Evolutionary conservation across 2,113 vertebrate species (phyloP).

Genomic region (Mustela lutreola): DNA sequence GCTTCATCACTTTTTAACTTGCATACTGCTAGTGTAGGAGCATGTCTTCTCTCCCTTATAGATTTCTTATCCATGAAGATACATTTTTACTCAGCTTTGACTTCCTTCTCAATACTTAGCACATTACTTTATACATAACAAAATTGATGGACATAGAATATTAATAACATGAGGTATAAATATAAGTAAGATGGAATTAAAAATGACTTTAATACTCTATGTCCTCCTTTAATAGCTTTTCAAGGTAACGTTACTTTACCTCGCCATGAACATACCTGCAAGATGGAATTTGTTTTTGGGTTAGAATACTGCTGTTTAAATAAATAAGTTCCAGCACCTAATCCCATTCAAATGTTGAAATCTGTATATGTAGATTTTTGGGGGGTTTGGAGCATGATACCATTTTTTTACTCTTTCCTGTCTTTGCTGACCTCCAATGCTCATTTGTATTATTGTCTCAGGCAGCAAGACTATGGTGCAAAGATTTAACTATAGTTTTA

Average conservation of each 20-base stretch:
- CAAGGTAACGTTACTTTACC: background rate
- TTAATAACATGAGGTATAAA: background rate
- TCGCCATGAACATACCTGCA: background rate
- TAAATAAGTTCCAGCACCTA: background rate
- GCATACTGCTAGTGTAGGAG: background rate
- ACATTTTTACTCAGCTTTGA: background rate
- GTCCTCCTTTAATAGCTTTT: background rate
- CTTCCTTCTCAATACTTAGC: background rate
- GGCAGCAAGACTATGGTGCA: background rate
- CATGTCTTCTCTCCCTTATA: background rate
- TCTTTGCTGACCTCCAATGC: background rate
- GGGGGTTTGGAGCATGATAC: background rate
- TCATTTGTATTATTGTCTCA: background rate
- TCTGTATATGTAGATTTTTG: background rate
- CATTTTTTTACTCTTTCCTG: background rate
- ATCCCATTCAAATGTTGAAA: background rate
- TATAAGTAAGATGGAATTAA: background rate
- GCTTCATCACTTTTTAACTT: background rate
- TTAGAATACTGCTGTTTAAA: background rate
- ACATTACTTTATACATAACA: background rate
- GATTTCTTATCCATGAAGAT: background rate
- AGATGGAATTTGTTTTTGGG: background rate
- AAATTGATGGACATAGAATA: no score
- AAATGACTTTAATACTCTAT: background rate
- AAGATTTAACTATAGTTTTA: conserved; percentile 46